phyloP scores from a whole-genome alignment of 2,113 vertebrate species.

The Corapipo altera region DNA sequence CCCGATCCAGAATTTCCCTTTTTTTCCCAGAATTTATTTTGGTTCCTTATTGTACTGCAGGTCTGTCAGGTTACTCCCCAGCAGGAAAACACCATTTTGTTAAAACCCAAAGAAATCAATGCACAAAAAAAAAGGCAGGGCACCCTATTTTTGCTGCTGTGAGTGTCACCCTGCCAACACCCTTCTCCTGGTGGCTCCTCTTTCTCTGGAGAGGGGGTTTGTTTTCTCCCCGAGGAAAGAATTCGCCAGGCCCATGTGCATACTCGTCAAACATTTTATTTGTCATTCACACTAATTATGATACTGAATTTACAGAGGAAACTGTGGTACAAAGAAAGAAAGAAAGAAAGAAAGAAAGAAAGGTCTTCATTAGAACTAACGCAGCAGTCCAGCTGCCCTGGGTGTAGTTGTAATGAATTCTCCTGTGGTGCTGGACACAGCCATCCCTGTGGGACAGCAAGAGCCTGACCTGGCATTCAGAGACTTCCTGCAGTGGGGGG shows the following conservation, averaged over 20 bases:
- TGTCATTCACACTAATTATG: conserved; percentile 70
- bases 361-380: conserved; percentile 37
- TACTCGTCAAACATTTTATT: conserved; percentile 75
- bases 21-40: too few relatives aligned
- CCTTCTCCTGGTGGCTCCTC: background rate
- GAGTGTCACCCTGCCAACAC: accelerated
- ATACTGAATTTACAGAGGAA: conserved; percentile 75
- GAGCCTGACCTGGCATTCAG: background rate
- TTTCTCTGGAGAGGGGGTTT: background rate
- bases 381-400: conserved; percentile 67
- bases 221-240: conserved; percentile 17
- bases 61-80: background rate
- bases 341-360: conserved; percentile 16
- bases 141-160: background rate
- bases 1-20: background rate
- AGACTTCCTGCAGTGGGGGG: background rate
- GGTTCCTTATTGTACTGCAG: background rate
- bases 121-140: accelerated
- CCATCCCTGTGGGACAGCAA: background rate
- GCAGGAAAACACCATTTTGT: background rate
- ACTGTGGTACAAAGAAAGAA: conserved; percentile 67
- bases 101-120: background rate
- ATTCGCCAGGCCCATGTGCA: background rate
- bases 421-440: background rate
- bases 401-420: conserved; percentile 24